Percentiles rank a stretch among this genome's conserved stretches.
phyloP scores from a whole-genome alignment of 2,797 vertebrate genomes.

The Sebastolobus alascanus region DNA sequence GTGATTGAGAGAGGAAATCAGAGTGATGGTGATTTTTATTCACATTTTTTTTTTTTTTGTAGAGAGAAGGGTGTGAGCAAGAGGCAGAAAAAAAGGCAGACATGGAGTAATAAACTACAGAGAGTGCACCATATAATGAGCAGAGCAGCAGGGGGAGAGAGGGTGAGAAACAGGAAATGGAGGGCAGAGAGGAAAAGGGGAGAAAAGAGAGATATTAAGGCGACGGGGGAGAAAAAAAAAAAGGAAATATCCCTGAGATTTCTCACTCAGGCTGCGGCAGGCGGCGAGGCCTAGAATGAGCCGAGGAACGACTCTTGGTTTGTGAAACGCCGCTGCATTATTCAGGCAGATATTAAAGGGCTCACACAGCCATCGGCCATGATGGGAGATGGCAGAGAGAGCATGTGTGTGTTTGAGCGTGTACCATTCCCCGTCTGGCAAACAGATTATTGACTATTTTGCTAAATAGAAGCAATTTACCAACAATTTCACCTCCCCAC shows the following conservation, averaged over 20 bases:
- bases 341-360: constrained; percentile 74
- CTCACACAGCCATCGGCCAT: constrained; percentile 54
- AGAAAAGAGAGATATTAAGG: constrained; percentile 42
- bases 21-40: constrained; percentile 26
- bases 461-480: constrained; percentile 23
- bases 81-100: constrained; percentile 25
- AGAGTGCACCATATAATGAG: constrained; percentile 50
- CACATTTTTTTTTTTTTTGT: neutral
- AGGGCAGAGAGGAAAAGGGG: constrained; percentile 6
- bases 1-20: constrained; percentile 19
- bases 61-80: neutral
- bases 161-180: constrained; percentile 29
- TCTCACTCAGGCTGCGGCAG: neutral
- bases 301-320: constrained; percentile 37
- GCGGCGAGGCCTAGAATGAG: constrained; percentile 30
- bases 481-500: neutral
- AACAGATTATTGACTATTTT: neutral
- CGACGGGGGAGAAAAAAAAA: neutral
- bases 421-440: neutral
- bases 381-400: constrained; percentile 27
- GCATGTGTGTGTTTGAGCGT: constrained; percentile 2
- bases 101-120: constrained; percentile 40
- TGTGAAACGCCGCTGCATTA: constrained; percentile 62
- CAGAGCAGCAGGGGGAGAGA: constrained; percentile 19
- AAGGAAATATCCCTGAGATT: constrained; percentile 51